These are phyloP conservation scores for Pseudomugil tenellus DNA, from an alignment of 2,797 vertebrate genomes.

Conservation along the genomic window DNA sequence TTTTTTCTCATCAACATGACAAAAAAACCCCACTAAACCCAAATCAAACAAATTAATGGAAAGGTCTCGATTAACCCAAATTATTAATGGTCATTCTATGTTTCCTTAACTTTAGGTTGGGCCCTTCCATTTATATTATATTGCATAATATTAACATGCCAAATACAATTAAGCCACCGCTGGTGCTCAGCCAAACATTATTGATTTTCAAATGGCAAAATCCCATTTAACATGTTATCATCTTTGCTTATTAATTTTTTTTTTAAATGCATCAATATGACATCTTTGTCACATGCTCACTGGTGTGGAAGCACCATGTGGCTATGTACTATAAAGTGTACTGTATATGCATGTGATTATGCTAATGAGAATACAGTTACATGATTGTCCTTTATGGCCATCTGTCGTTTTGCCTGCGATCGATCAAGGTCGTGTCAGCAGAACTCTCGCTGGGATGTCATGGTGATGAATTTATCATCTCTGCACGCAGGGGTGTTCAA, in stretches of 20 bases:
- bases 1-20: too few relatives aligned
- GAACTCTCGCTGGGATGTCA: constrained; percentile 55
- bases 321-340: constrained; percentile 50
- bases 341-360: constrained; percentile 71
- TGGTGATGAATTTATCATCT: constrained; percentile 76
- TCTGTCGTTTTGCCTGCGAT: constrained; percentile 76
- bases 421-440: constrained; percentile 78
- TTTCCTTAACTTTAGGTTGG: background rate
- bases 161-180: background rate
- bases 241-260: constrained; percentile 18
- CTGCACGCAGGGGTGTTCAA: constrained; percentile 46
- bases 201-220: constrained; percentile 7
- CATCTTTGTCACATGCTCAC: constrained; percentile 37
- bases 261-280: constrained; percentile 28
- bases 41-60: background rate
- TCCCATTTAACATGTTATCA: constrained; percentile 6
- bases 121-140: background rate
- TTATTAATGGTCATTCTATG: background rate
- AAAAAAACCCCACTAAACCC: too few relatives aligned
- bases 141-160: background rate
- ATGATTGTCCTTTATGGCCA: constrained; percentile 82
- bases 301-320: constrained; percentile 34
- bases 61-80: background rate
- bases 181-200: background rate
- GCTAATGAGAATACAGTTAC: constrained; percentile 77